Conservation (phyloP, 2,113 vertebrate genomes). For the Pristiophorus japonicus region DNA sequence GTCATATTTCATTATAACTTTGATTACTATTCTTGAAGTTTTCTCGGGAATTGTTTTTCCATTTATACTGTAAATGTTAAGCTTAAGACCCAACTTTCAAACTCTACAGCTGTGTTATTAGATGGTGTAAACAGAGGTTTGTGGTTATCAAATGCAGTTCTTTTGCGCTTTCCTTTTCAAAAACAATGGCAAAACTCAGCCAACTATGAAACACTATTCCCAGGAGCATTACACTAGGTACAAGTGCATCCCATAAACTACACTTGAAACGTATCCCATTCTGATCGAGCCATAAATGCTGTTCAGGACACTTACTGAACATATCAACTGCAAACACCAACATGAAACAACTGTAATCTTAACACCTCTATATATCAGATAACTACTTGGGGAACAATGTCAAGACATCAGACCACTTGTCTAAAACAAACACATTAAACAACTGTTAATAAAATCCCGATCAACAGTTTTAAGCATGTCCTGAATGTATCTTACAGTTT, state of each 20-base stretch:
- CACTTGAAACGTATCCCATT: neutral
- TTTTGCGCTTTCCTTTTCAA: neutral
- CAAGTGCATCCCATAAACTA: slow-evolving; percentile 19
- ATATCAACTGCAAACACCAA: neutral
- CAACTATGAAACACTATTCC: neutral
- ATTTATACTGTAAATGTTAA: neutral
- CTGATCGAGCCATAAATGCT: slow-evolving; percentile 21
- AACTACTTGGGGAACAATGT: neutral
- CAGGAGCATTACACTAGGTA: neutral
- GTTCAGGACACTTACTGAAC: slow-evolving; percentile 15
- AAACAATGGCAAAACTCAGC: neutral
- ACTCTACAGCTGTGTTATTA: neutral
- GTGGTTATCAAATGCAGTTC: neutral
- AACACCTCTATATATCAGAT: slow-evolving; percentile 1
- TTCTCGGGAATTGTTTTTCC: neutral
- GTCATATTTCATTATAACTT: neutral
- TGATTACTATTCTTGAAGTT: neutral
- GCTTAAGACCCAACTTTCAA: neutral
- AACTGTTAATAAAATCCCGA: neutral
- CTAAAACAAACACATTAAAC: neutral
- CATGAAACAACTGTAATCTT: slow-evolving; percentile 4
- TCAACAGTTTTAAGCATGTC: neutral
- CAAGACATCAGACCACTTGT: neutral
- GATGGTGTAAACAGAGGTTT: neutral
- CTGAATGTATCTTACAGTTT: neutral